Base-by-base conservation (phyloP, 1,140 invertebrate genomes). In the Tetraneura akinire region DNA sequence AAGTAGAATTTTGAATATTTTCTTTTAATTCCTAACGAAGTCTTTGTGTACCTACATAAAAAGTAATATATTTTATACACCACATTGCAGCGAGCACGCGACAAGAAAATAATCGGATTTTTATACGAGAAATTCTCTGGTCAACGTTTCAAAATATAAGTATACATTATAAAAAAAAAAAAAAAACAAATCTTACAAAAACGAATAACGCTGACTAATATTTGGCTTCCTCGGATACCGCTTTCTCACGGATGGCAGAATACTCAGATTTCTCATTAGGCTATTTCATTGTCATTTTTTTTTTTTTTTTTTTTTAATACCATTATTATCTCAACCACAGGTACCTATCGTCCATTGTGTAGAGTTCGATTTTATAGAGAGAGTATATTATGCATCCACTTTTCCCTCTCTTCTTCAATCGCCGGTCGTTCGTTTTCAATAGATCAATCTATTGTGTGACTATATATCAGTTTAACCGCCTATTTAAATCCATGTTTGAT, bases 181-280 rank as follows among this genome's bases (percentile, higher is more conserved):
- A 73, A 73, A 53, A 76, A 76, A 70, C 42, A 76, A 55, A 32
- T 32, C 51, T 18, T 21, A 57, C 51, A 21, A 78, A 76, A 78
- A 78, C 62, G 74, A 78, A 78, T 78, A 78, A 78, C 74, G 74
- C 74, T 78, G 74, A 78, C 74, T 78, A 78, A 78, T 78, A 60
- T 78, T 78, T 78, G 55, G 55, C 55, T 78, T 62, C 37, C 18
- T 62, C n/a, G 37, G 55, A 78, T 60, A 37, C 74, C 55, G 74
- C 74, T 78, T 78, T 78, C 74, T 78, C 74, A 78, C 74, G 74
- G 74, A 78, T 62, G 73, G 73, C 73, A 76, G 73, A 76, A 76
- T 78, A 78, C 74, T 78, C 37, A 26, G 74, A 78, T 78, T 78
- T 78, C 74, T 78, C 74, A 78, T 78, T 78, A 78, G 74, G 74